Conservation (phyloP, 2,888 invertebrate genomes). For the Listrodromus nycthemerus region DNA sequence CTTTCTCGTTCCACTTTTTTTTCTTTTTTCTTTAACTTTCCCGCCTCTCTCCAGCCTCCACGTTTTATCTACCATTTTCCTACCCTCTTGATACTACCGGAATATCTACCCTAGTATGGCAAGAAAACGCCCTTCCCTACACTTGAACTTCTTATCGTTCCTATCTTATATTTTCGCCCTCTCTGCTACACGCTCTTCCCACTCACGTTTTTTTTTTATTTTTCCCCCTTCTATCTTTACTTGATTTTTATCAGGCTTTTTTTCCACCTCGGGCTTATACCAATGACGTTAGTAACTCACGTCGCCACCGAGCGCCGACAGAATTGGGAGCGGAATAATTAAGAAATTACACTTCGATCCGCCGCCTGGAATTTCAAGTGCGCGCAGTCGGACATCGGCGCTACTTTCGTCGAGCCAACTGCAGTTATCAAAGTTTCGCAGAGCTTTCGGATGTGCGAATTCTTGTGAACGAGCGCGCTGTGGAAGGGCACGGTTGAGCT, state of each 20-base stretch:
- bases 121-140: constrained; percentile 16
- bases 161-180: constrained; percentile 24
- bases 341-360: constrained; percentile 52
- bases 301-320: not conserved
- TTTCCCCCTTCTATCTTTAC: constrained; percentile 6
- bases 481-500: constrained; percentile 36
- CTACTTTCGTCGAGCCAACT: constrained; percentile 36
- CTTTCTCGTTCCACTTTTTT: constrained; percentile 21
- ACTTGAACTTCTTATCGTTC: constrained; percentile 20
- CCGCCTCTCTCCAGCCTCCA: not conserved
- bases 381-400: not conserved
- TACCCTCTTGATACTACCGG: not conserved
- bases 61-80: constrained; percentile 4
- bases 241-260: not conserved
- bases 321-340: constrained; percentile 29
- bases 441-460: constrained; percentile 20
- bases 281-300: not conserved
- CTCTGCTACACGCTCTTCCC: not conserved
- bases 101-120: not conserved
- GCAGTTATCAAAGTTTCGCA: constrained; percentile 59
- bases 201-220: constrained; percentile 13
- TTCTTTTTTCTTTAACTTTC: not conserved
- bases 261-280: not conserved
- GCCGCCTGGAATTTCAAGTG: constrained; percentile 9
- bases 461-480: not conserved